Percentiles rank a stretch among this genome's conserved stretches.
Evolutionary conservation across 2,113 vertebrate genomes (phyloP).

Genomic region (Halcyon senegalensis): DNA sequence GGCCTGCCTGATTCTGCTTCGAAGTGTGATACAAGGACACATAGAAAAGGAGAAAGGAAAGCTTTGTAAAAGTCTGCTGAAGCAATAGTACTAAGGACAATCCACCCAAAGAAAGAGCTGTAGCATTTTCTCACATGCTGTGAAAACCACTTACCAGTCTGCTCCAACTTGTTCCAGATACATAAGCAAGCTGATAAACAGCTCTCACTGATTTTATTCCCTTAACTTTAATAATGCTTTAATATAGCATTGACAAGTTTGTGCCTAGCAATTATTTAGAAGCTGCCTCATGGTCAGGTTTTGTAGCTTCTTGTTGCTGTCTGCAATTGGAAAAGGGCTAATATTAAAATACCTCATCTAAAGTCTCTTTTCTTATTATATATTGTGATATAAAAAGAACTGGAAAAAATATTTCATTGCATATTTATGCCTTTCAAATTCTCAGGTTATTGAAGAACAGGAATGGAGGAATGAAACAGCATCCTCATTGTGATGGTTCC

Average conservation of each 20-base stretch:
- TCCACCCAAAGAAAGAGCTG: neutral
- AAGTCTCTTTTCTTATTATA: neutral
- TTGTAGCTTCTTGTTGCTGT: neutral
- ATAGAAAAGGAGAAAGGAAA: neutral
- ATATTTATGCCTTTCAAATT: slow-evolving; percentile 56
- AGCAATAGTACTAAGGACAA: neutral
- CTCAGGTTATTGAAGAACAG: slow-evolving; percentile 32
- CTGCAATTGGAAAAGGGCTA: neutral
- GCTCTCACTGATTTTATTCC: slow-evolving; percentile 35
- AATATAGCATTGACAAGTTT: neutral
- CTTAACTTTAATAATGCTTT: slow-evolving; percentile 34
- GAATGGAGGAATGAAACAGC: neutral
- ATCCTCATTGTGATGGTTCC: slow-evolving; percentile 3
- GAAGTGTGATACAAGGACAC: neutral
- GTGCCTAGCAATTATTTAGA: slow-evolving; percentile 39
- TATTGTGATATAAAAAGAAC: slow-evolving; percentile 29
- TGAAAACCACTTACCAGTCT: neutral
- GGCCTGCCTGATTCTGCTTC: neutral
- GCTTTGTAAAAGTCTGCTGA: neutral
- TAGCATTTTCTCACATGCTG: neutral
- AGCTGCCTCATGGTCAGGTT: slow-evolving; percentile 13
- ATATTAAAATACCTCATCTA: slow-evolving; percentile 19
- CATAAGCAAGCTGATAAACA: slow-evolving; percentile 23
- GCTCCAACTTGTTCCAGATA: slow-evolving; percentile 21
- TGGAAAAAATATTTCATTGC: neutral